Evolutionary conservation across 2,113 vertebrate genomes (phyloP), one percentile per base, ranked within the genome.

Genomic region (Engystomops pustulosus): DNA sequence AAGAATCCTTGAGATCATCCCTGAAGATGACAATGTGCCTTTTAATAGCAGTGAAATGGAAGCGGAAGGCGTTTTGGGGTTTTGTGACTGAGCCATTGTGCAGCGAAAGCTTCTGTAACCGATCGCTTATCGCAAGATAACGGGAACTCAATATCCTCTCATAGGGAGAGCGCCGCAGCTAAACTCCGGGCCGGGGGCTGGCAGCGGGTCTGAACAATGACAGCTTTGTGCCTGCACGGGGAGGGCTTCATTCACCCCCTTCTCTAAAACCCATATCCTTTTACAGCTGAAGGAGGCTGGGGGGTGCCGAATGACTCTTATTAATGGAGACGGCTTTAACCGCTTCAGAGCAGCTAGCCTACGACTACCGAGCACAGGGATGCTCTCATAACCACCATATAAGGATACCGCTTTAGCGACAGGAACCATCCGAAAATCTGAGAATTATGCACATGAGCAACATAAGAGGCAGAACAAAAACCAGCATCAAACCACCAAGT

Each of bases 41-140:
- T 58, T 82, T 72, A 72, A 53, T 34, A 53, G 4, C 3, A 0
- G n/a, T 36, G 70, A 81, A 84, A 84, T 77, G 14, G 41, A 60
- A 83, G 25, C 55, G 44, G 81, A 77, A 77, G 72, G 58, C 53
- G 55, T 77, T 84, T 68, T 84, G 44, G 36, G 17, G 38, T 27
- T 84, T 69, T 38, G 62, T 79, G 75, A 79, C 74, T 78, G 36
- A 69, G 65, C 36, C 49, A 79, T 85, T 79, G 75, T 85, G 75
- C 34, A 69, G 83, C 55, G 58, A 85, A 70, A 1, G 74, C 49
- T 85, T 70, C 74, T 79, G 83, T 58, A 85, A 70, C 75, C 20
- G 18, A 78, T 85, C 83, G 79, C 83, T 85, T 85, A 85, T 85
- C 83, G 60, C 83, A 85, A 85, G 83, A 85, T 78, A 85, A 85